A percentile compares a stretch with the other conserved stretches of the same genome.
phyloP scores from a whole-genome alignment of 37 sponge, comb jelly and placozoan species.

The Oopsacas minuta region DNA sequence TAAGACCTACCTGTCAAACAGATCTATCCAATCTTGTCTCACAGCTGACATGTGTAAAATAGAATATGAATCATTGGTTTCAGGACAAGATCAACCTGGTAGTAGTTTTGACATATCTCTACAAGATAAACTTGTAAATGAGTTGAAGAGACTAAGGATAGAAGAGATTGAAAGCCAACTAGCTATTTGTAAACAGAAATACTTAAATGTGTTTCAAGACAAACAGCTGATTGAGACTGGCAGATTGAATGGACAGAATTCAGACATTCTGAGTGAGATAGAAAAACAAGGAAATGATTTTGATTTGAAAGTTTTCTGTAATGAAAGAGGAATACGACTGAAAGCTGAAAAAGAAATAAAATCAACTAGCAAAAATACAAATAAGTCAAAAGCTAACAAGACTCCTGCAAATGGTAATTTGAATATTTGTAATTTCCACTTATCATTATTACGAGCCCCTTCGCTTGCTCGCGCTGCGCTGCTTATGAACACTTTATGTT shows the following conservation, averaged over 20 bases:
- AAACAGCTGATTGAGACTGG: slow-evolving; percentile 7
- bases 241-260: not conserved
- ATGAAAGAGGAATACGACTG: not conserved
- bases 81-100: not conserved
- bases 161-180: not conserved
- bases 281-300: not conserved
- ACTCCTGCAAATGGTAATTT: too few relatives aligned
- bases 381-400: not conserved
- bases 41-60: not conserved
- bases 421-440: too few relatives aligned
- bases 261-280: not conserved
- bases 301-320: not conserved
- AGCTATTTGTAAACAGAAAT: not conserved
- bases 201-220: not conserved
- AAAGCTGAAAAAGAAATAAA: not conserved
- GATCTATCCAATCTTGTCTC: not conserved
- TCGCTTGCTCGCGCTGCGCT: too few relatives aligned
- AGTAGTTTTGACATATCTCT: not conserved
- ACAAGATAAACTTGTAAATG: not conserved
- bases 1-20: not conserved
- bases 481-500: too few relatives aligned
- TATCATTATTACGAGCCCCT: too few relatives aligned
- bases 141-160: not conserved
- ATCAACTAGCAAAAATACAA: not conserved
- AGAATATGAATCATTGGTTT: not conserved